These are phyloP conservation scores for Cardiocondyla obscurior DNA, from an alignment of 1,140 invertebrate genomes.

Conservation along the genomic window DNA sequence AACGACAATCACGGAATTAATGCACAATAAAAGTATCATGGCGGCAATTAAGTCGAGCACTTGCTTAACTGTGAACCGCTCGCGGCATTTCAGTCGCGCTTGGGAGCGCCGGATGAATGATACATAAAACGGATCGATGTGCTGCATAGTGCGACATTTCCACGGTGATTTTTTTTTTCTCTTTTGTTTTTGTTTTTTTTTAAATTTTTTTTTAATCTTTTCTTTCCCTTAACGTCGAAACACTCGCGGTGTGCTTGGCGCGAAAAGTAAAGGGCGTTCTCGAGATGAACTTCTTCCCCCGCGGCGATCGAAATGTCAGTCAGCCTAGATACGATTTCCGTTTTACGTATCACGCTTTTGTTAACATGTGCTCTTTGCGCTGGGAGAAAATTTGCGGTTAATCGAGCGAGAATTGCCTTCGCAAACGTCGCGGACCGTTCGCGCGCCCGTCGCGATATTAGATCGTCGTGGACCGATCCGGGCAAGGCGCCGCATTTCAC, in stretches of 20 bases:
- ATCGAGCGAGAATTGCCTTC: slow-evolving; percentile 30
- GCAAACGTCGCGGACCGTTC: background rate
- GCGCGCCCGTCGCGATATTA: slow-evolving; percentile 38
- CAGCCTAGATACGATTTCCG: background rate
- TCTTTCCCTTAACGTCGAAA: background rate
- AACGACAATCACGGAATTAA: slow-evolving; percentile 76
- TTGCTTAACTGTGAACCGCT: slow-evolving; percentile 67
- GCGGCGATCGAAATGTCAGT: background rate
- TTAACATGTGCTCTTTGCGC: background rate
- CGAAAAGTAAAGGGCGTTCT: background rate
- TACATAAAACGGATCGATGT: slow-evolving; percentile 53
- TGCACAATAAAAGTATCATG: slow-evolving; percentile 73
- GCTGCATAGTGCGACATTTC: slow-evolving; percentile 10
- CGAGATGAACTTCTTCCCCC: background rate
- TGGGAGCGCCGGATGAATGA: slow-evolving; percentile 54
- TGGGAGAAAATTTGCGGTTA: background rate
- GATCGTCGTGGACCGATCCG: slow-evolving; percentile 18
- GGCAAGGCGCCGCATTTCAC: slow-evolving; percentile 49
- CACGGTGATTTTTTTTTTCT: background rate
- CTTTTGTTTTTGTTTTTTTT: too few relatives aligned
- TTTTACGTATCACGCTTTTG: background rate
- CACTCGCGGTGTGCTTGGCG: background rate
- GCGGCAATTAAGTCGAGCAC: slow-evolving; percentile 68
- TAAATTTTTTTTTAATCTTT: background rate
- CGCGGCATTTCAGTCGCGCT: slow-evolving; percentile 60